Evolutionary conservation across 2,888 invertebrate genomes (phyloP).

Genomic region (Drosophila pseudotalamancana): DNA sequence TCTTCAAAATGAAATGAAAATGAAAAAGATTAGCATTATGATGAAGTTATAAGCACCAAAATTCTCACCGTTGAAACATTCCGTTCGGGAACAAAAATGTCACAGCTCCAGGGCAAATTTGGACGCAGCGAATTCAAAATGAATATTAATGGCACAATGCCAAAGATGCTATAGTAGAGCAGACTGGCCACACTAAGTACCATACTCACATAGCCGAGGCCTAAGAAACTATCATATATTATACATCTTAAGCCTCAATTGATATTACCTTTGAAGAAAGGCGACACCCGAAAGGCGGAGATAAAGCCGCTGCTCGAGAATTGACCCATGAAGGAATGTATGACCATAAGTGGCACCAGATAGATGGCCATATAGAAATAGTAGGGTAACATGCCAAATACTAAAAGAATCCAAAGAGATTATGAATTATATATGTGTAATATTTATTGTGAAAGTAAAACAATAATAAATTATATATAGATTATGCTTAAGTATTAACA

Average conservation of each 20-base stretch:
- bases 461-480: too few species aligned
- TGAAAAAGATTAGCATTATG: background rate
- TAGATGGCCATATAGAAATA: slow-evolving; percentile 87
- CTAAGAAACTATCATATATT: slow-evolving; percentile 84
- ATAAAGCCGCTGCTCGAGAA: slow-evolving; percentile 93
- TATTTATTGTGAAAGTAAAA: too few species aligned
- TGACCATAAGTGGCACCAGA: slow-evolving; percentile 93
- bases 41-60: too few species aligned
- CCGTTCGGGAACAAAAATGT: slow-evolving; percentile 83
- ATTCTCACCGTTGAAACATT: slow-evolving; percentile 40
- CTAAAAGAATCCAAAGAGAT: slow-evolving; percentile 38
- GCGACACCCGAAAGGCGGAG: slow-evolving; percentile 91
- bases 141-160: slow-evolving; percentile 92
- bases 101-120: slow-evolving; percentile 92
- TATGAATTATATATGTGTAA: too few species aligned
- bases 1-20: slow-evolving; percentile 3
- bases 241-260: slow-evolving; percentile 27
- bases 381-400: slow-evolving; percentile 67
- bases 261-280: slow-evolving; percentile 92
- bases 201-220: slow-evolving; percentile 93
- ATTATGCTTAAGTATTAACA: too few species aligned
- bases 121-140: slow-evolving; percentile 88
- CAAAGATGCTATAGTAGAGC: slow-evolving; percentile 92
- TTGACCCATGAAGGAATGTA: slow-evolving; percentile 95
- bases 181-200: slow-evolving; percentile 91